Evolutionary conservation across 2,888 invertebrate species (phyloP), one percentile per base, ranked within the genome.

Genomic region (Magallana nippona): DNA sequence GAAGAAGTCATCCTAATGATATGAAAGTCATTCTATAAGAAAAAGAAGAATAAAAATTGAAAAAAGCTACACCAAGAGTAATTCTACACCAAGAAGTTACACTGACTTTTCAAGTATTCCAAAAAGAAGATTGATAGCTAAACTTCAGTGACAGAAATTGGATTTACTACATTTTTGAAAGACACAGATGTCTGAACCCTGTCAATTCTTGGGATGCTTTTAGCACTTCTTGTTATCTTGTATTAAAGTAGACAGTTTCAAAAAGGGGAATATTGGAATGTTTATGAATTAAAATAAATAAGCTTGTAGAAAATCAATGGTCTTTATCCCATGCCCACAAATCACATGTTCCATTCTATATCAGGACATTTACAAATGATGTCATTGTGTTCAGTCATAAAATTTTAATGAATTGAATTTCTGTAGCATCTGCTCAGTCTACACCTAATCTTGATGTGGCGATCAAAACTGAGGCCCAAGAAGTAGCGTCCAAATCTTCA

Each of bases 401-500:
- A 62, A 78, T 84, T 77, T 44, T 84, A 81, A 71, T 71, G 71
- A 81, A 81, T 86, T 84, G 82, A 85, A 85, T 85, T 85, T 85
- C 85, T 85, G 71, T 85, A 85, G 85, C 81, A 80, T 81, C 85
- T 78, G 83, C 80, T 79, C 81, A 83, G 78, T 79, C 82, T 55
- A 58, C 57, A 60, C 79, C 83, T 32, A 79, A n/a, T 27, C 71
- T 63, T 22, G 79, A 83, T 22, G 63, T 56, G 63, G 79, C 63
- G 22, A 56, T 82, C 19, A 22, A 62, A 22, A 58, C 77, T 13
- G 78, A 82, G 32, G 17, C 77, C 32, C 27, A 57, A 58, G 78
- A 77, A 15, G n/a, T 32, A 77, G 5, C 57, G 11, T 17, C 81
- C 11, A 57, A 44, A 32, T 63, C 82, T 55, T 22, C 57, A 27